Percentiles rank a stretch among this genome's conserved stretches.
These are phyloP conservation scores for Melanotaenia boesemani DNA, from an alignment of 2,797 vertebrate species.

Conservation along the genomic window DNA sequence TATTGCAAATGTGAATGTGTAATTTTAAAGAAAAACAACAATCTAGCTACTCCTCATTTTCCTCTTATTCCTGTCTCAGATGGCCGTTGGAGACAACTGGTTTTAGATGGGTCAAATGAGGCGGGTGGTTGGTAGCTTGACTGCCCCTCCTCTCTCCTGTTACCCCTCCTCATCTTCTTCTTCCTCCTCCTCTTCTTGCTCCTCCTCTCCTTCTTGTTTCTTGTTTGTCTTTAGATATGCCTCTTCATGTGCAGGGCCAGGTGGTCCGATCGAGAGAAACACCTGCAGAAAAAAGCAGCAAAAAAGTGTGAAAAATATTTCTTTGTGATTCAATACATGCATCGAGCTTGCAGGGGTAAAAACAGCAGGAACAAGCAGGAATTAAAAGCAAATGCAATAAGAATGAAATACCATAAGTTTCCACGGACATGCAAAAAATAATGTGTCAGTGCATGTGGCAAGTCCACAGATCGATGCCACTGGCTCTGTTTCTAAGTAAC, in stretches of 20 bases:
- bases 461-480: neutral
- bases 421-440: neutral
- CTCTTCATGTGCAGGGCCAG: constrained; percentile 99
- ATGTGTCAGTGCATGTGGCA: neutral
- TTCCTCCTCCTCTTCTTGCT: constrained; percentile 18
- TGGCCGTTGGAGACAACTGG: constrained; percentile 33
- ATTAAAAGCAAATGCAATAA: neutral
- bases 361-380: too few relatives aligned
- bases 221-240: constrained; percentile 88
- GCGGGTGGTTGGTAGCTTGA: constrained; percentile 76
- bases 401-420: neutral
- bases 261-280: constrained; percentile 99
- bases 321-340: neutral
- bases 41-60: constrained; percentile 75
- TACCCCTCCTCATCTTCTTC: neutral
- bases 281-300: constrained; percentile 79
- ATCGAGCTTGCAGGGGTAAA: neutral
- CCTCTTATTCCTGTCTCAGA: constrained; percentile 57
- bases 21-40: constrained; percentile 83
- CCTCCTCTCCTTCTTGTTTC: constrained; percentile 50
- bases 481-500: constrained; percentile 12
- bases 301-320: neutral
- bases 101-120: constrained; percentile 63
- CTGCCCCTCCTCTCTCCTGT: constrained; percentile 55
- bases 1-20: constrained; percentile 67